phyloP scores from a whole-genome alignment of 2,797 vertebrate species.

The Poeciliopsis turneri region DNA sequence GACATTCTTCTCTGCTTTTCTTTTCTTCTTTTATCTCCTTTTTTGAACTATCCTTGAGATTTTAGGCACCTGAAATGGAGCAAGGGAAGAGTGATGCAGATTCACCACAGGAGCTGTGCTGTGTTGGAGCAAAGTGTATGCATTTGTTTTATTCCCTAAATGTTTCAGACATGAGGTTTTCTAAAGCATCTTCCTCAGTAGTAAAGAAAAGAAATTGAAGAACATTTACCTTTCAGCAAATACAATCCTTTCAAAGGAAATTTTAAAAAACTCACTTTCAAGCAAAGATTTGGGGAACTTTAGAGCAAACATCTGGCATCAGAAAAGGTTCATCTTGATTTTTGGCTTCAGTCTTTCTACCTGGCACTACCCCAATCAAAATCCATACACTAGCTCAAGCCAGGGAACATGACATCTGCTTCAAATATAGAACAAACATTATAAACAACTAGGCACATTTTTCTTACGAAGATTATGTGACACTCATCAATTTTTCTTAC shows the following conservation, averaged over 20 bases:
- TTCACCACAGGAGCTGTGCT: conserved; percentile 34
- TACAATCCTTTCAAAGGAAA: background rate
- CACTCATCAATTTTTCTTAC: background rate
- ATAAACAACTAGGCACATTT: background rate
- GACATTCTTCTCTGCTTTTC: conserved; percentile 40
- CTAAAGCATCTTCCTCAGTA: conserved; percentile 29
- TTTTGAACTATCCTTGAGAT: conserved; percentile 38
- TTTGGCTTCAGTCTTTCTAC: background rate
- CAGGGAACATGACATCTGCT: background rate
- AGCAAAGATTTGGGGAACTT: background rate
- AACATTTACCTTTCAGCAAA: conserved; percentile 24
- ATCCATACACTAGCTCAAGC: background rate
- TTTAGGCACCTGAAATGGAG: conserved; percentile 53
- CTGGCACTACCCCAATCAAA: background rate
- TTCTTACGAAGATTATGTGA: background rate
- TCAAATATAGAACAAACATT: background rate
- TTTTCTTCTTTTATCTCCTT: conserved; percentile 7
- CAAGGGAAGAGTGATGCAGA: conserved; percentile 26
- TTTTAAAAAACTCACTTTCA: no score
- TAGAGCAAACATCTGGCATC: background rate
- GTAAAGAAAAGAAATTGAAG: conserved; percentile 18
- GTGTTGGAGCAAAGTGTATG: conserved; percentile 17
- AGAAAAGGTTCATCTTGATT: background rate
- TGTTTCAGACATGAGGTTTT: conserved; percentile 47
- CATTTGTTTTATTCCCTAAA: conserved; percentile 41